phyloP scores from a whole-genome alignment of 2,113 vertebrate species.

The Gnathonemus echidnorhynchus region DNA sequence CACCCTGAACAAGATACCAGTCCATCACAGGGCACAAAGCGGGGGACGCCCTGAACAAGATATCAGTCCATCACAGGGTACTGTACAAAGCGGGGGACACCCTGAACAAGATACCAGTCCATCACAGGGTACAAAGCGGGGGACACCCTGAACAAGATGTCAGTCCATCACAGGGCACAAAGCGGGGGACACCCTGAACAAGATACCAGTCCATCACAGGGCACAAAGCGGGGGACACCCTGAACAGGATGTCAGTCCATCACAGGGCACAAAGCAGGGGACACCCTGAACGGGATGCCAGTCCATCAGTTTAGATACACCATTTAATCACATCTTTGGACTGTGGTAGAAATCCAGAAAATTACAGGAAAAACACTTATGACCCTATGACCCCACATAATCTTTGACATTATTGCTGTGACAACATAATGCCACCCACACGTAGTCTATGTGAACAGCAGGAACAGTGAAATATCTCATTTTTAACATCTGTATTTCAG shows the following conservation, averaged over 20 bases:
- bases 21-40: not conserved
- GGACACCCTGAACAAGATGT: too few species aligned
- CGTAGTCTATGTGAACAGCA: not conserved
- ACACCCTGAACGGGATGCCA: too few species aligned
- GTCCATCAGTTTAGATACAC: not conserved
- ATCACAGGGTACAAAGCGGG: too few species aligned
- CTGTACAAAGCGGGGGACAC: too few species aligned
- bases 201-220: too few species aligned
- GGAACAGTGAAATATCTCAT: not conserved
- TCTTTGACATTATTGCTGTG: not conserved
- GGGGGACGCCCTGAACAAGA: not conserved
- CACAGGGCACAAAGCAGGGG: too few species aligned
- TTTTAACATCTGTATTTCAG: not conserved
- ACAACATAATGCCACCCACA: not conserved
- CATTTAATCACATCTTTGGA: not conserved
- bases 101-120: too few species aligned
- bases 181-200: too few species aligned
- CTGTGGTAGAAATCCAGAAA: not conserved
- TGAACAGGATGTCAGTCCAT: too few species aligned
- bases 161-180: too few species aligned
- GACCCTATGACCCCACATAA: not conserved
- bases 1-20: not conserved
- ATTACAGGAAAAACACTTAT: not conserved
- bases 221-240: too few species aligned
- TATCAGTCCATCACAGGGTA: not conserved